Evolutionary conservation across 2,888 invertebrate species (phyloP).

Genomic region (Phyto melanocephala): DNA sequence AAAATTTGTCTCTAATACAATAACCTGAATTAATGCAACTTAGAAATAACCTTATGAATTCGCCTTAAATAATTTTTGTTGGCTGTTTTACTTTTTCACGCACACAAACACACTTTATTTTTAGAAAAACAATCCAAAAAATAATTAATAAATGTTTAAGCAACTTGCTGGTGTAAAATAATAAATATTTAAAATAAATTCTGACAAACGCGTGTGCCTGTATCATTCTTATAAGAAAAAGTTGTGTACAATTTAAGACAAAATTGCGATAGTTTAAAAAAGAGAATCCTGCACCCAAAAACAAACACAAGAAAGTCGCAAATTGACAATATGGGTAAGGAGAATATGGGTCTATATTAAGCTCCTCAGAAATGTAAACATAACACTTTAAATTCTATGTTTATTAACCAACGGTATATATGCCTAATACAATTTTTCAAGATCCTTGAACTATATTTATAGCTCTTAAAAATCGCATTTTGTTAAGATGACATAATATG

Average conservation of each 20-base stretch:
- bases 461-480: not conserved
- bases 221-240: not conserved
- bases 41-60: too few species aligned
- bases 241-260: not conserved
- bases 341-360: not conserved
- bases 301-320: not conserved
- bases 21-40: too few species aligned
- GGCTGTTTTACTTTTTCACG: too few species aligned
- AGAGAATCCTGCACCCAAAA: slow-evolving; percentile 18
- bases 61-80: too few species aligned
- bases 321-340: slow-evolving; percentile 39
- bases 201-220: not conserved
- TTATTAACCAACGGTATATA: too few species aligned
- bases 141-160: slow-evolving; percentile 12
- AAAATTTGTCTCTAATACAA: too few species aligned
- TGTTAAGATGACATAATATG: slow-evolving; percentile 55
- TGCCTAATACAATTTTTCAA: not conserved
- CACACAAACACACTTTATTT: slow-evolving; percentile 29
- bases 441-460: slow-evolving; percentile 62
- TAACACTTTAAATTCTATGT: too few species aligned
- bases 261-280: slow-evolving; percentile 3
- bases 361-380: too few species aligned
- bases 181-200: not conserved
- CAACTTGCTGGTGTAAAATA: not conserved
- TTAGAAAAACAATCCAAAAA: slow-evolving; percentile 24